phyloP scores from a whole-genome alignment of 2,888 invertebrate species.

The Podabrus alpinus region DNA sequence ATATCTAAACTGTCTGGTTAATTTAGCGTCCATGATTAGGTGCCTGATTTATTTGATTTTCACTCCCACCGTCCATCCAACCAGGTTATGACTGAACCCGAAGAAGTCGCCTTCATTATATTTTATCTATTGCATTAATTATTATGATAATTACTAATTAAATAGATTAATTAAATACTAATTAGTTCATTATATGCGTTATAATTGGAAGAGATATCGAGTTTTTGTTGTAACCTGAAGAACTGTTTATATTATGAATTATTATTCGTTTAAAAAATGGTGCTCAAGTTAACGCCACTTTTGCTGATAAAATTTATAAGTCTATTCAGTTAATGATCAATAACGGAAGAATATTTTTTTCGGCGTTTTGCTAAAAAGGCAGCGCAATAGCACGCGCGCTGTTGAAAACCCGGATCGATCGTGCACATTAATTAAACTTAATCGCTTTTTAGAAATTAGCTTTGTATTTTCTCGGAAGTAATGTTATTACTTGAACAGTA shows the following conservation, averaged over 20 bases:
- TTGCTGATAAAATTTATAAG: background rate
- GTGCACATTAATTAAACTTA: constrained; percentile 34
- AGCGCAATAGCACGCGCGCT: background rate
- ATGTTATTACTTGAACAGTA: background rate
- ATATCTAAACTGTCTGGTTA: background rate
- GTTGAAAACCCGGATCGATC: constrained; percentile 4
- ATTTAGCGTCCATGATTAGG: background rate
- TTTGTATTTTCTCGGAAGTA: constrained; percentile 18
- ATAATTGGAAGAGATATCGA: constrained; percentile 19
- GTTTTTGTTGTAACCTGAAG: background rate
- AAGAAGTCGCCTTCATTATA: constrained; percentile 14
- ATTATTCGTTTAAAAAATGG: background rate
- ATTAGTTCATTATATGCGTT: constrained; percentile 33
- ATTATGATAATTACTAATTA: constrained; percentile 30
- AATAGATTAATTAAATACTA: constrained; percentile 26
- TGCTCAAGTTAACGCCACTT: background rate
- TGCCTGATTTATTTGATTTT: background rate
- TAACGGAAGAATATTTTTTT: background rate
- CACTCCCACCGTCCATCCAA: background rate
- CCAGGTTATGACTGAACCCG: background rate
- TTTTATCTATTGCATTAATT: constrained; percentile 30
- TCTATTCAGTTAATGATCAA: background rate
- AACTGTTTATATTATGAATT: background rate
- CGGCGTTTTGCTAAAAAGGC: background rate
- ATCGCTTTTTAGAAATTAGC: constrained; percentile 36